A percentile compares a stretch with the other conserved stretches of the same genome.
Evolutionary conservation across 2,888 invertebrate genomes (phyloP).

Genomic region (Pyrocoelia pectoralis): DNA sequence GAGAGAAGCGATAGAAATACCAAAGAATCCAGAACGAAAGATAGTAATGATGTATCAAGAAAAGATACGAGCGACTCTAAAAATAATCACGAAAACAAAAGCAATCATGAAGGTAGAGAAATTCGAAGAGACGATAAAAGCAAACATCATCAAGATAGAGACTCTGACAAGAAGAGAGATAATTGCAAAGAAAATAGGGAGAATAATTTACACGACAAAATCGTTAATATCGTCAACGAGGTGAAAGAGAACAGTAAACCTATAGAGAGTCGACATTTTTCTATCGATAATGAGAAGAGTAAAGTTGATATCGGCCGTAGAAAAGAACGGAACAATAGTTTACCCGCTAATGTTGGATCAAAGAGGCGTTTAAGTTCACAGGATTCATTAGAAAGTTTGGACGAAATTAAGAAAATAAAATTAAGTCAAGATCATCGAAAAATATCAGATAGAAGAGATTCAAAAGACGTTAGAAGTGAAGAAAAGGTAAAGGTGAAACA

Average conservation of each 20-base stretch:
- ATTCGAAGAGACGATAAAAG: conserved; percentile 47
- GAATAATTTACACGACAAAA: conserved; percentile 64
- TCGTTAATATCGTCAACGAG: conserved; percentile 50
- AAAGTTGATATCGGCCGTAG: conserved; percentile 59
- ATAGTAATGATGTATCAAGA: conserved; percentile 36
- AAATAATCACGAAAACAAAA: conserved; percentile 42
- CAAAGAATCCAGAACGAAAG: conserved; percentile 60
- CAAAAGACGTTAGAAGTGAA: conserved; percentile 66
- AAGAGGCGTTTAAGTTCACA: conserved; percentile 84
- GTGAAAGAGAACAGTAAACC: conserved; percentile 49
- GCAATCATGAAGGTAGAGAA: conserved; percentile 54
- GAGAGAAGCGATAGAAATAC: conserved; percentile 57
- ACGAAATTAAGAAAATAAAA: conserved; percentile 71
- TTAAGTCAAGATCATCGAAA: conserved; percentile 62
- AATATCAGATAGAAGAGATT: conserved; percentile 70
- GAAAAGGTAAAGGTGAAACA: conserved; percentile 64
- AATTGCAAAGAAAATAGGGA: conserved; percentile 61
- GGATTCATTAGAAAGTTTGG: conserved; percentile 67
- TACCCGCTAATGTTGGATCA: conserved; percentile 70
- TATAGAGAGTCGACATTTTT: conserved; percentile 59
- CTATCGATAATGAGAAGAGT: conserved; percentile 61
- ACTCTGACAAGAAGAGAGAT: conserved; percentile 59
- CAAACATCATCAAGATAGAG: conserved; percentile 56
- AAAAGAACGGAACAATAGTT: conserved; percentile 69
- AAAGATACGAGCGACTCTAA: conserved; percentile 44